Evolutionary conservation across 2,888 invertebrate genomes (phyloP), one percentile per base, ranked within the genome.

Genomic region (Drosophila tripunctata): DNA sequence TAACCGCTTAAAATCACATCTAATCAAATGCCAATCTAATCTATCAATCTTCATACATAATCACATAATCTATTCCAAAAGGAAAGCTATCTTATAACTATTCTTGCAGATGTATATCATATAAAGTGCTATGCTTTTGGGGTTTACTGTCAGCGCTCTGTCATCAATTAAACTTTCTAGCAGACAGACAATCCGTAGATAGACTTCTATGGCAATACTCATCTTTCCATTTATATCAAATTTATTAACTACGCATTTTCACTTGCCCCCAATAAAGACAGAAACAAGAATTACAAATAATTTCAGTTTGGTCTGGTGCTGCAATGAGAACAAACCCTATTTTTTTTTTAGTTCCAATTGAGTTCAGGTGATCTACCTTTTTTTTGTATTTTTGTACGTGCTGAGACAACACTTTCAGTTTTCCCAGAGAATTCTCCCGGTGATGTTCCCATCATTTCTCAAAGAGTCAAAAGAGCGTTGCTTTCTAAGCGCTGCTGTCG

Each of bases 401-500:
- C 71, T 64, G 57, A 41, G 52, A 15, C 48, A 44, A 70, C 71
- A 75, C 76, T 72, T 75, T 75, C 71, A 7, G 47, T 58, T 72
- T 72, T 71, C 56, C 71, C 65, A 69, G 41, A 35, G 35, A 27
- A 10, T 65, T 48, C n/a, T n/a, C 30, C 47, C 63, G 36, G 17
- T 4, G 15, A 7, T 14, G n/a, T 40, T 30, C 36, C 36, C 24
- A 35, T 41, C 8, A 15, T 47, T 70, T 70, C 52, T 52, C 75
- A 67, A n/a, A n/a, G 36, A 36, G 56, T 38, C 14, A 14, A 27
- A n/a, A 51, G 38, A 17, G 21, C 36, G 35, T 19, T 40, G 38
- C 65, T 72, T 63, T 60, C 71, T 55, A 70, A 64, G 75, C 65
- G 51, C 47, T n/a, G n/a, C n/a, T n/a, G 35, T 12, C 56, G 3